Conservation (phyloP, 2,113 vertebrate genomes). For the Rhinolophus ferrumequinum region DNA sequence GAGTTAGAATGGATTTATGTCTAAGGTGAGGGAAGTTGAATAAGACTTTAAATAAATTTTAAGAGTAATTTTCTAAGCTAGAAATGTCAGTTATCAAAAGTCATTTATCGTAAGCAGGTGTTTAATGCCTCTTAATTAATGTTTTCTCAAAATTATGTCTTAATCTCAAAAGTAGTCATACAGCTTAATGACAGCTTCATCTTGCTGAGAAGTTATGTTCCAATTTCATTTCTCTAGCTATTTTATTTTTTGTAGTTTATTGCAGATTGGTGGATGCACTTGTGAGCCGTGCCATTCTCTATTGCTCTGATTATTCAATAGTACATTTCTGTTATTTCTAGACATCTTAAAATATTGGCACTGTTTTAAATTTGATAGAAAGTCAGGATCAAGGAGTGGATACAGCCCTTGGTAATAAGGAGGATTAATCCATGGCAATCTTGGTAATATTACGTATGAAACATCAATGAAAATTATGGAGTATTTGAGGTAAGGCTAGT, state of each 20-base stretch:
- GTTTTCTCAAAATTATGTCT: constrained; percentile 64
- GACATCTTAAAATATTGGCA: constrained; percentile 66
- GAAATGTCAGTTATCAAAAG: constrained; percentile 31
- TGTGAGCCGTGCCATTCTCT: constrained; percentile 60
- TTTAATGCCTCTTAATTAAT: constrained; percentile 17
- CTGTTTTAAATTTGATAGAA: constrained; percentile 71
- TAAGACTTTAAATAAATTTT: constrained; percentile 1
- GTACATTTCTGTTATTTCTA: constrained; percentile 67
- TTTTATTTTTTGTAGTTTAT: constrained; percentile 72
- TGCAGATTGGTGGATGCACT: background rate
- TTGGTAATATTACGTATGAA: background rate
- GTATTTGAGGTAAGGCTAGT: background rate
- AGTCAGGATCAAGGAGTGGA: background rate
- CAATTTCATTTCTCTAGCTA: constrained; percentile 68
- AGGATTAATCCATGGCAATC: background rate
- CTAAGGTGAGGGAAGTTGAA: background rate
- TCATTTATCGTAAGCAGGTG: background rate
- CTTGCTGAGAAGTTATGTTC: constrained; percentile 62
- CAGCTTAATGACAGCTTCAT: constrained; percentile 23
- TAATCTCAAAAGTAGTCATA: constrained; percentile 57
- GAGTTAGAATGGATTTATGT: background rate
- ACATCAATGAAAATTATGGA: background rate
- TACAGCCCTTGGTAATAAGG: background rate
- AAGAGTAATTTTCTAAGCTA: background rate
- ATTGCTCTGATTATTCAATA: constrained; percentile 56